A percentile compares a stretch with the other conserved stretches of the same genome.
Evolutionary conservation across 2,797 vertebrate species (phyloP).

Genomic region (Lacerta viridis): DNA sequence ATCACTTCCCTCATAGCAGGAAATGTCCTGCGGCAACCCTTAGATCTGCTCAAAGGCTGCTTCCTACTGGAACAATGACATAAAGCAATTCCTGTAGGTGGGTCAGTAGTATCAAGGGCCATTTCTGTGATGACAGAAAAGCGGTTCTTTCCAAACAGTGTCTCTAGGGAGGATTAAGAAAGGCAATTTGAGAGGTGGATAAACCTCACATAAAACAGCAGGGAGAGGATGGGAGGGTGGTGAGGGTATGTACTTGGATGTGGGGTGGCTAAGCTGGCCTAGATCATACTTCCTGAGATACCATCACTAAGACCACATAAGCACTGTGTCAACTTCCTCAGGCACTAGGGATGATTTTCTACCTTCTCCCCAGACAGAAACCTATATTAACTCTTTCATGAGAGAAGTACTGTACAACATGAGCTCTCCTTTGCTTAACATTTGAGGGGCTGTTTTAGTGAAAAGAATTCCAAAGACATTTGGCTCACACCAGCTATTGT

Average conservation of each 20-base stretch:
- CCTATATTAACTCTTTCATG: conserved; percentile 47
- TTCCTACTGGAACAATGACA: conserved; percentile 52
- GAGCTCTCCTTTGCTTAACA: background rate
- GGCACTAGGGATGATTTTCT: background rate
- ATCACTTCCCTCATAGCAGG: conserved; percentile 19
- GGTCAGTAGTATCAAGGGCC: conserved; percentile 28
- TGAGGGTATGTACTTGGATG: conserved; percentile 47
- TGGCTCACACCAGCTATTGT: background rate
- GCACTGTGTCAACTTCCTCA: conserved; percentile 40
- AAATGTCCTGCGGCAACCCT: conserved; percentile 7
- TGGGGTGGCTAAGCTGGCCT: conserved; percentile 34
- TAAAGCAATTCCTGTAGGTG: background rate
- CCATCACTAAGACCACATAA: conserved; percentile 29
- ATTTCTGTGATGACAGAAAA: conserved; percentile 49
- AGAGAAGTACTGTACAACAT: background rate
- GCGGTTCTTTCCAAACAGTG: conserved; percentile 44
- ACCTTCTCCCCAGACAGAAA: background rate
- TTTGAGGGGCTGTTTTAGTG: conserved; percentile 6
- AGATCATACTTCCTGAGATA: conserved; percentile 69
- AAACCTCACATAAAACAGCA: conserved; percentile 63
- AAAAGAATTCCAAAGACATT: background rate
- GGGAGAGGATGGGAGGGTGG: conserved; percentile 71
- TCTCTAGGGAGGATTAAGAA: conserved; percentile 51
- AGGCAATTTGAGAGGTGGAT: conserved; percentile 10
- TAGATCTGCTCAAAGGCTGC: conserved; percentile 5